These are phyloP conservation scores for Solenopsis invicta DNA, from an alignment of 1,140 invertebrate species.

Conservation along the genomic window DNA sequence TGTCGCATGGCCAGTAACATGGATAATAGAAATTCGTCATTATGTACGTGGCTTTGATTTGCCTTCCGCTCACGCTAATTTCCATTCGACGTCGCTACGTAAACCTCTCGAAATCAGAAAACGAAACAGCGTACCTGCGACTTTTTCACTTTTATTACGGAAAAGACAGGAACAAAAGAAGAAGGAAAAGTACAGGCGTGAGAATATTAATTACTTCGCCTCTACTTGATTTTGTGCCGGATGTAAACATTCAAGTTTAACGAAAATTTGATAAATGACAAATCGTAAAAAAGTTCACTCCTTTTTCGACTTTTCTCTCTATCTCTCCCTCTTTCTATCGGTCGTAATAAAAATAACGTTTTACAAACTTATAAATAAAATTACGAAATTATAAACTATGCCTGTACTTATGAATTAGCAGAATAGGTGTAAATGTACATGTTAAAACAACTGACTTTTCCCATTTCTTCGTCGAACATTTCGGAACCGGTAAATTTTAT, in stretches of 20 bases:
- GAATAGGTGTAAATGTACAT: constrained; percentile 69
- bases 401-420: constrained; percentile 71
- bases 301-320: constrained; percentile 65
- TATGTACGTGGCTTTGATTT: constrained; percentile 36
- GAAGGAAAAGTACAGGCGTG: neutral
- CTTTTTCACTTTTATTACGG: neutral
- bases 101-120: constrained; percentile 40
- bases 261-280: constrained; percentile 78
- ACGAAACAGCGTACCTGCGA: neutral
- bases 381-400: constrained; percentile 77
- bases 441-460: constrained; percentile 17
- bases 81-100: constrained; percentile 49
- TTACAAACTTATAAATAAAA: constrained; percentile 76
- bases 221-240: constrained; percentile 76
- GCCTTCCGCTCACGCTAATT: constrained; percentile 19
- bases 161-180: constrained; percentile 6
- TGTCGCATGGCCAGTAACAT: neutral
- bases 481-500: neutral
- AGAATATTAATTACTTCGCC: constrained; percentile 72
- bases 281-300: constrained; percentile 69
- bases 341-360: constrained; percentile 73
- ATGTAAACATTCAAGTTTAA: constrained; percentile 79
- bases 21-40: constrained; percentile 50
- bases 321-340: constrained; percentile 54
- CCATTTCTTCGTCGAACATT: neutral